phyloP scores from a whole-genome alignment of 2,888 invertebrate genomes.

The Ptycholaimellus sp. region DNA sequence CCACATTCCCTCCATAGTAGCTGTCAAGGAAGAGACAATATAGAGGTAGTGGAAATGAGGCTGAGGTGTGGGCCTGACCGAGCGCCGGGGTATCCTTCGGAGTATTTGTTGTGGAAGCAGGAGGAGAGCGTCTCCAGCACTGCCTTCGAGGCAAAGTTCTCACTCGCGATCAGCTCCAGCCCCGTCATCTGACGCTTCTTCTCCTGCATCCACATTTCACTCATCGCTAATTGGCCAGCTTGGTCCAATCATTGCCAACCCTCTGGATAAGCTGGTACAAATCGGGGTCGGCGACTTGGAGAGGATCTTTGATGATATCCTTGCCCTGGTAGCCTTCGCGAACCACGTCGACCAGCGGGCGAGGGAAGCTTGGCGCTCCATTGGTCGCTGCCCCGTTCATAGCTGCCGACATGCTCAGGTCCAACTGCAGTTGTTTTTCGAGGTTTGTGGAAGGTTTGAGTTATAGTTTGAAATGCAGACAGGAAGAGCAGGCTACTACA shows the following conservation, averaged over 20 bases:
- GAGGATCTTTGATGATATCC: slow-evolving; percentile 15
- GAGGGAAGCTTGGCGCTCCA: no score
- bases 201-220: slow-evolving; percentile 33
- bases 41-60: neutral
- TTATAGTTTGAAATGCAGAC: no score
- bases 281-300: slow-evolving; percentile 58
- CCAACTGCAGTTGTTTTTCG: no score
- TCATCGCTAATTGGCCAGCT: neutral
- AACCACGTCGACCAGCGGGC: neutral
- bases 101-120: slow-evolving; percentile 38
- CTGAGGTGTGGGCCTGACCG: slow-evolving; percentile 21
- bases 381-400: no score
- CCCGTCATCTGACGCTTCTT: slow-evolving; percentile 58
- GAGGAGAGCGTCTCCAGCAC: slow-evolving; percentile 33
- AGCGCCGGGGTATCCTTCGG: slow-evolving; percentile 37
- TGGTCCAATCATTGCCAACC: slow-evolving; percentile 5
- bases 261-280: slow-evolving; percentile 51
- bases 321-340: slow-evolving; percentile 6
- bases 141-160: slow-evolving; percentile 36
- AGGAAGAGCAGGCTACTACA: no score
- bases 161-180: slow-evolving; percentile 86
- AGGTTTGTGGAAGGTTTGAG: no score
- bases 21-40: slow-evolving; percentile 32
- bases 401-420: no score
- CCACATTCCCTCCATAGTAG: slow-evolving; percentile 91